A percentile compares a stretch with the other conserved stretches of the same genome.
Evolutionary conservation across 30 jellyfish, hydroid and myxozoan species (phyloP).

Genomic region (Turritopsis rubra): DNA sequence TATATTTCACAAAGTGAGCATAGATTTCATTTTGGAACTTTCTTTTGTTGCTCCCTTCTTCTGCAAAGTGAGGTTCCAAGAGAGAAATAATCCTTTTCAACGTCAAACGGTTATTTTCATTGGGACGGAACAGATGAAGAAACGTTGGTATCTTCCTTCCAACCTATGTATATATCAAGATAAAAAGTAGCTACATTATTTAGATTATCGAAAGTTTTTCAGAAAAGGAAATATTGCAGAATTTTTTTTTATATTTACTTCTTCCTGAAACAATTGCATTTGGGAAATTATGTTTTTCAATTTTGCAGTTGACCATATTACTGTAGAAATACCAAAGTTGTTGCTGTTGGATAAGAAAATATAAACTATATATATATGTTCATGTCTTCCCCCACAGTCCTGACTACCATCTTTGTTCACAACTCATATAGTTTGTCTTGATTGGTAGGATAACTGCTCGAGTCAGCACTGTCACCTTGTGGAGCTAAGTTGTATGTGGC

Average conservation of each 20-base stretch:
- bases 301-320: not conserved
- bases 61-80: slow-evolving; percentile 31
- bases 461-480: not conserved
- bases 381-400: not conserved
- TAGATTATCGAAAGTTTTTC: not conserved
- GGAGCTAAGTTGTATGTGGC: not conserved
- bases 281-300: not conserved
- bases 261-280: not conserved
- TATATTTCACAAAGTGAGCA: slow-evolving; percentile 29
- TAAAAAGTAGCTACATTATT: not conserved
- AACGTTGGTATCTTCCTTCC: slow-evolving; percentile 26
- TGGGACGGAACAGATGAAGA: slow-evolving; percentile 32
- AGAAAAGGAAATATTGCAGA: not conserved
- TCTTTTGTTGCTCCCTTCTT: slow-evolving; percentile 35
- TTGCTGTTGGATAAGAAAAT: not conserved
- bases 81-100: slow-evolving; percentile 20
- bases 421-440: not conserved
- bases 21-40: slow-evolving; percentile 25
- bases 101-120: slow-evolving; percentile 14
- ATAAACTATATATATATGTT: no score
- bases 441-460: not conserved
- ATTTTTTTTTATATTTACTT: not conserved
- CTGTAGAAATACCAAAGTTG: not conserved
- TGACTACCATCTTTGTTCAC: not conserved
- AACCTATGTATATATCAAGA: not conserved